Base-by-base conservation (phyloP, 1,140 invertebrate genomes). In the Formica selysi region DNA sequence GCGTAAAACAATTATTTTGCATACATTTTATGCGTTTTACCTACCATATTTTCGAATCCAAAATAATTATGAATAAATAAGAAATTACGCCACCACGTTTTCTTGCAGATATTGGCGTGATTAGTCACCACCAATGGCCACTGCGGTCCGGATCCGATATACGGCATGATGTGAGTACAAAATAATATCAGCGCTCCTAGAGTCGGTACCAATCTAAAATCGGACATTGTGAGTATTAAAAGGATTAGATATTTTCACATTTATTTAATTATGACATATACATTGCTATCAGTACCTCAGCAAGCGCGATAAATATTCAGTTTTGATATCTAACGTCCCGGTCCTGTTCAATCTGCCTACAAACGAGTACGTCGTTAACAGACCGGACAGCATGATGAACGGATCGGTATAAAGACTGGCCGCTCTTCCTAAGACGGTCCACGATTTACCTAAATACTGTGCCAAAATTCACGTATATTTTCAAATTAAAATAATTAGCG, bases 331-430 rank as follows among this genome's bases (percentile, higher is more conserved):
- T 57, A 97, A 95, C 78, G 95, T 96, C 2, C 96, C 96, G 89
- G 93, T 96, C 73, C 86, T 95, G 6, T 96, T 95, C 7, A 97
- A 91, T 89, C 96, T 96, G 85, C 96, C 96, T 11, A 97, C 89
- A 3, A 97, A 96, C 8, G 96, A 96, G 91, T 97, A 96, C 0
- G 97, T 95, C 8, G 97, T 97, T 51, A 97, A 92, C 51, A 97
- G 96, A 10, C 97, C 97, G 68, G 97, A 97, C 54, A 98, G 95
- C 95, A 97, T 97, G 13, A 98, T 96, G 89, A 98, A 98, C 29
- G 97, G 97, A 94, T 98, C 97, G 1, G 97, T 98, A 88, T 98
- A 97, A 3, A 98, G 94, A 90, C 97, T 97, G 0, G 97, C 97
- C 2, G 97, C 97, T 64, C 97, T 95, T 36, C 96, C 97, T 26